Percentiles rank a stretch among this genome's conserved stretches.
Conservation (phyloP, 2,113 vertebrate species). For the Carassius carassius region DNA sequence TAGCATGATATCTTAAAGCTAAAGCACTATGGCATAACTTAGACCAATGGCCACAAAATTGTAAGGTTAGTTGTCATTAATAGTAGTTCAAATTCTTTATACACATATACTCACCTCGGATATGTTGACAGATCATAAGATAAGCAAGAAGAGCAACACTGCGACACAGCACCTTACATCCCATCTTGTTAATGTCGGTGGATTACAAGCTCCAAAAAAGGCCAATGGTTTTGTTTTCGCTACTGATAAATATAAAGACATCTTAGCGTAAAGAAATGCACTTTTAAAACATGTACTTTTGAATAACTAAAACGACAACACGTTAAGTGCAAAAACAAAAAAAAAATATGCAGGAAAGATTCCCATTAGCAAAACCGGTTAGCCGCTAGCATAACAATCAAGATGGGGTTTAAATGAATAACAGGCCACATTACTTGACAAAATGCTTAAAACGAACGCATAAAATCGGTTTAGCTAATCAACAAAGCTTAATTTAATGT, state of each 20-base stretch:
- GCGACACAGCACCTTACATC: neutral
- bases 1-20: too few relatives aligned
- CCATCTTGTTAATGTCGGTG: neutral
- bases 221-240: neutral
- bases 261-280: neutral
- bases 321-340: neutral
- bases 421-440: neutral
- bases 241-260: neutral
- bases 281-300: neutral
- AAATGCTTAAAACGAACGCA: neutral
- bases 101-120: neutral
- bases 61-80: too few relatives aligned
- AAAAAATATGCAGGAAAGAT: too few relatives aligned
- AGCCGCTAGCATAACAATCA: neutral
- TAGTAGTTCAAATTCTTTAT: too few relatives aligned
- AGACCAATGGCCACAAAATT: too few relatives aligned
- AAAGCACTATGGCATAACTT: too few relatives aligned
- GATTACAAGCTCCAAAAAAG: neutral
- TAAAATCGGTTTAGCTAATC: neutral
- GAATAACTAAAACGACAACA: neutral
- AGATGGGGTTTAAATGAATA: neutral
- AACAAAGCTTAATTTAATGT: neutral
- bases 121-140: neutral
- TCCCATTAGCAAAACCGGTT: neutral
- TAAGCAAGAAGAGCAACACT: neutral